Evolutionary conservation across 2,113 vertebrate genomes (phyloP).

Genomic region (Mugil cephalus): DNA sequence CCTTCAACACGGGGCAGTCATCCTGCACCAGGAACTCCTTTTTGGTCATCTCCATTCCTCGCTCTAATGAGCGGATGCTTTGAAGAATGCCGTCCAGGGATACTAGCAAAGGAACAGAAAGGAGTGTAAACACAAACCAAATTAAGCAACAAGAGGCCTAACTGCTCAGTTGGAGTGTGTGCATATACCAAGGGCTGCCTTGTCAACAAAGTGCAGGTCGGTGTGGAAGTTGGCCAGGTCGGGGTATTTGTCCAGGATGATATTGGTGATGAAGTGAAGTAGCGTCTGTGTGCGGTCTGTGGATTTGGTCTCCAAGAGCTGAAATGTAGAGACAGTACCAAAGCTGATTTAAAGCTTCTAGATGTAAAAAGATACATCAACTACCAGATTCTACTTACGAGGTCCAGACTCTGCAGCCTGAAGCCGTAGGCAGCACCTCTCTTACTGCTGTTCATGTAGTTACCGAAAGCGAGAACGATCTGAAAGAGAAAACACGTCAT

Average conservation of each 20-base stretch:
- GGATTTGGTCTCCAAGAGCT: conserved; percentile 98
- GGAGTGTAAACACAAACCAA: background rate
- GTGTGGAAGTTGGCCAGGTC: conserved; percentile 90
- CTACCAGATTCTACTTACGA: conserved; percentile 79
- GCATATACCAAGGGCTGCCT: conserved; percentile 90
- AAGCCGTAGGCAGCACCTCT: conserved; percentile 93
- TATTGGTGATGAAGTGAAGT: conserved; percentile 92
- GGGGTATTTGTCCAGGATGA: conserved; percentile 92
- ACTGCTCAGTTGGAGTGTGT: background rate
- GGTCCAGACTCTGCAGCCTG: conserved; percentile 94
- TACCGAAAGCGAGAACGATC: conserved; percentile 97
- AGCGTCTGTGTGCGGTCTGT: conserved; percentile 95
- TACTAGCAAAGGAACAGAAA: conserved; percentile 77
- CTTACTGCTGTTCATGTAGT: conserved; percentile 99
- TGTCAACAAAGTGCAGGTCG: conserved; percentile 95
- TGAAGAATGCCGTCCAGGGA: conserved; percentile 92
- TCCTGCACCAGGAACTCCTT: conserved; percentile 95
- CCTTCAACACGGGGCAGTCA: conserved; percentile 89
- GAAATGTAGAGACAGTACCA: conserved; percentile 1
- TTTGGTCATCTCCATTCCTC: conserved; percentile 93
- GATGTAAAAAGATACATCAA: background rate
- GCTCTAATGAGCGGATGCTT: conserved; percentile 89
- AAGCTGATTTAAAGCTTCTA: background rate
- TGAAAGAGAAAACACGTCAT: conserved; percentile 57
- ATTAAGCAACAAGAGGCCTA: background rate